phyloP scores from a whole-genome alignment of 2,888 invertebrate species.

The Ormyrus labotus region DNA sequence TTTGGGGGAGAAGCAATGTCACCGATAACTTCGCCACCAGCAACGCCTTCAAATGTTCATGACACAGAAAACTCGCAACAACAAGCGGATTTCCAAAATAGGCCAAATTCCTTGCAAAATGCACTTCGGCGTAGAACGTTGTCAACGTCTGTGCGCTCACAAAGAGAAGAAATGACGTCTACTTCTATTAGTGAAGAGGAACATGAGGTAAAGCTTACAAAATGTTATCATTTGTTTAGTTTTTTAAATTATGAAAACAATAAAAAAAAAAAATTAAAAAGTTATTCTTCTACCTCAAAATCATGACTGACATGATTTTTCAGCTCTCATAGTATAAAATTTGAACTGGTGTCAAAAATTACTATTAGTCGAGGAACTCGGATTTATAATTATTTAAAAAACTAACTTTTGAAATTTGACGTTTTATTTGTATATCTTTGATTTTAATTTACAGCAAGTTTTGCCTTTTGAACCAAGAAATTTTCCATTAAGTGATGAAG shows the following conservation, averaged over 20 bases:
- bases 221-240: no score
- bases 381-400: constrained; percentile 3
- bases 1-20: constrained; percentile 74
- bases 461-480: constrained; percentile 85
- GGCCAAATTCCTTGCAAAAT: constrained; percentile 69
- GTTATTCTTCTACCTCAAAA: no score
- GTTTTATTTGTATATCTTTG: not conserved
- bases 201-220: constrained; percentile 66
- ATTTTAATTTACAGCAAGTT: constrained; percentile 76
- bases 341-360: not conserved
- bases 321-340: not conserved
- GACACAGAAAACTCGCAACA: constrained; percentile 67
- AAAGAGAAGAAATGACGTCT: constrained; percentile 62
- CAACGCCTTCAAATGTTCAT: constrained; percentile 75
- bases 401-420: not conserved
- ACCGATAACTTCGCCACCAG: constrained; percentile 77
- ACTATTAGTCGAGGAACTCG: no score
- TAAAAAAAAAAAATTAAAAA: no score
- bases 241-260: no score
- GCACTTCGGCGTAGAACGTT: constrained; percentile 70
- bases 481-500: constrained; percentile 85
- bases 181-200: constrained; percentile 69
- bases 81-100: constrained; percentile 65
- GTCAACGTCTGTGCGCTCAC: constrained; percentile 65
- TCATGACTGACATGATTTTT: no score